Conservation (phyloP, 2,113 vertebrate species). For the Cephalopterus ornatus region DNA sequence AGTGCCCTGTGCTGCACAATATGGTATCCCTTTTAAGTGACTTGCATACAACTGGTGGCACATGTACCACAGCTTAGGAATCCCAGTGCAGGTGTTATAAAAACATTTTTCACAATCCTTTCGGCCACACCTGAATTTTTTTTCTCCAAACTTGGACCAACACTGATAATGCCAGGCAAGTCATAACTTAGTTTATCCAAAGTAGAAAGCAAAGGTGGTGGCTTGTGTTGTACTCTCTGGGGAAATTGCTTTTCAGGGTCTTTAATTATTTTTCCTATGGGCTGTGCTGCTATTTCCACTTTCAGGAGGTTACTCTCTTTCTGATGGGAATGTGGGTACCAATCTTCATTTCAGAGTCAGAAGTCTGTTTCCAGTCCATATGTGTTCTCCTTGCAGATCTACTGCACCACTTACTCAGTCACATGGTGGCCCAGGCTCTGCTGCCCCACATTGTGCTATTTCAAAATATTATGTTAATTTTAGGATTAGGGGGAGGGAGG, state of each 20-base stretch:
- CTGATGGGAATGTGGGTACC: background rate
- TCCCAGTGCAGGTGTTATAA: background rate
- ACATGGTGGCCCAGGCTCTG: background rate
- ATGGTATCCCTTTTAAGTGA: background rate
- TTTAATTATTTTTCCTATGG: background rate
- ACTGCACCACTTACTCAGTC: background rate
- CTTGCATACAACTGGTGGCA: background rate
- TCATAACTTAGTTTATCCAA: background rate
- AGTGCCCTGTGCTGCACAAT: fast-evolving
- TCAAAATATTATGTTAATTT: background rate
- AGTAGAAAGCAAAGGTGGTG: background rate
- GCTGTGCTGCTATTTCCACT: background rate
- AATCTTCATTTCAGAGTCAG: background rate
- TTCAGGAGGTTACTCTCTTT: background rate
- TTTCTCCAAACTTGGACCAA: background rate
- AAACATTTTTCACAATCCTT: background rate
- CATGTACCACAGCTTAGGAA: background rate
- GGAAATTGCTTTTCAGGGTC: background rate
- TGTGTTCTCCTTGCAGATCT: background rate
- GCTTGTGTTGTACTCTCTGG: background rate
- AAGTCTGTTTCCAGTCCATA: background rate
- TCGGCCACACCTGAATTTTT: background rate
- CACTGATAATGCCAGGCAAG: background rate
- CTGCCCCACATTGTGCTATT: background rate
- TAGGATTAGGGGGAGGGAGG: background rate